Evolutionary conservation across 2,888 invertebrate species (phyloP).

Genomic region (Drosophila anomalata): DNA sequence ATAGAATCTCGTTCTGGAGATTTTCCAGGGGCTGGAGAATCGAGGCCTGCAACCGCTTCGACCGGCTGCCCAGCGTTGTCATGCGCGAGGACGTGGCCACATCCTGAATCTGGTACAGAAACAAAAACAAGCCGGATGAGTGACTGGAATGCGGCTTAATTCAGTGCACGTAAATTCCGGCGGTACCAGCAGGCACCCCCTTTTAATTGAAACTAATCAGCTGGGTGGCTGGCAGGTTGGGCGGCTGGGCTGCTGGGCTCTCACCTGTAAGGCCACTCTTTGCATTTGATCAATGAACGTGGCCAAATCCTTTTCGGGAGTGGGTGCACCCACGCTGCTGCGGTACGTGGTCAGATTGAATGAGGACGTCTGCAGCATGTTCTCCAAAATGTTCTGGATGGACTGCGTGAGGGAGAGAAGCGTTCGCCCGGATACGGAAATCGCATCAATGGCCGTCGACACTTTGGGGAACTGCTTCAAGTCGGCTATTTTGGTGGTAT

Average conservation of each 20-base stretch:
- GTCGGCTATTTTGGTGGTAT: slow-evolving; percentile 87
- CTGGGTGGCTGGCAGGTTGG: not conserved
- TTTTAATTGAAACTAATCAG: slow-evolving; percentile 41
- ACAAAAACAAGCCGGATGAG: slow-evolving; percentile 11
- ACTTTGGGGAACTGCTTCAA: slow-evolving; percentile 83
- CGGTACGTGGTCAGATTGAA: slow-evolving; percentile 83
- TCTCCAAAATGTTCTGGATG: slow-evolving; percentile 83
- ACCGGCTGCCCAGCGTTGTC: slow-evolving; percentile 88
- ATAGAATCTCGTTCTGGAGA: slow-evolving; percentile 89
- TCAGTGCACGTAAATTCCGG: slow-evolving; percentile 14
- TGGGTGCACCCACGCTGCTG: slow-evolving; percentile 82
- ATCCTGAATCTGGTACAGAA: slow-evolving; percentile 85
- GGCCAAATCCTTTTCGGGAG: slow-evolving; percentile 84
- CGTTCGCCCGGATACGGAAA: slow-evolving; percentile 82
- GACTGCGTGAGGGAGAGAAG: slow-evolving; percentile 82
- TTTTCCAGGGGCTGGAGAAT: slow-evolving; percentile 89
- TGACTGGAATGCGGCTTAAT: slow-evolving; percentile 9
- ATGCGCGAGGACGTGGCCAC: slow-evolving; percentile 89
- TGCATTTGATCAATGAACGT: slow-evolving; percentile 84
- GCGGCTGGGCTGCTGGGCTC: slow-evolving; percentile 13
- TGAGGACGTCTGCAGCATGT: slow-evolving; percentile 83
- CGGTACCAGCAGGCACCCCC: not conserved
- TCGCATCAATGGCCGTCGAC: slow-evolving; percentile 82
- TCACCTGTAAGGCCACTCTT: slow-evolving; percentile 83
- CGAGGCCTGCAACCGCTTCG: slow-evolving; percentile 87